Percentiles rank a stretch among this genome's conserved stretches.
These are phyloP conservation scores for Salvelinus fontinalis DNA, from an alignment of 2,113 vertebrate species.

Conservation along the genomic window DNA sequence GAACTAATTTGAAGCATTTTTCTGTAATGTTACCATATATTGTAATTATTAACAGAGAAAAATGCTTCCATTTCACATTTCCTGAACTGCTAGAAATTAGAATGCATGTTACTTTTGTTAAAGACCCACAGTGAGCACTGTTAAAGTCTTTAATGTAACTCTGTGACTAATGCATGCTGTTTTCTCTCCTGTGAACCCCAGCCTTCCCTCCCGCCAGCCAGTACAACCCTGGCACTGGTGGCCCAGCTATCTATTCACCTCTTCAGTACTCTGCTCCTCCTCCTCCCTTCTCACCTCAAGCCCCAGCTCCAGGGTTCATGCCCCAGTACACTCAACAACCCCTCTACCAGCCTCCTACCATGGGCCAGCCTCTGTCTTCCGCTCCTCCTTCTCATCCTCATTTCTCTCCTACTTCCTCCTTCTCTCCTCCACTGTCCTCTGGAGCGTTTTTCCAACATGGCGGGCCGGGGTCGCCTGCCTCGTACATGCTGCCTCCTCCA, in stretches of 20 bases:
- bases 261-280: slow-evolving; percentile 75
- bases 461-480: slow-evolving; percentile 88
- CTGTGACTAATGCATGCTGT: slow-evolving; percentile 56
- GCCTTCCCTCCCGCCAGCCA: slow-evolving; percentile 84
- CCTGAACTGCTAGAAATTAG: background rate
- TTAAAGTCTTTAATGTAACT: background rate
- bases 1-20: too few relatives aligned
- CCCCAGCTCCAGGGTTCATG: slow-evolving; percentile 62
- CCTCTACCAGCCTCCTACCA: slow-evolving; percentile 68
- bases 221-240: slow-evolving; percentile 83
- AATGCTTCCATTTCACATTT: background rate
- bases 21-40: too few relatives aligned
- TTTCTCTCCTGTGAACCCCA: slow-evolving; percentile 69
- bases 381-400: slow-evolving; percentile 56
- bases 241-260: slow-evolving; percentile 83
- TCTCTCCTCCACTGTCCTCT: slow-evolving; percentile 63
- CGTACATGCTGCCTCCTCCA: slow-evolving; percentile 81
- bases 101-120: slow-evolving; percentile 1
- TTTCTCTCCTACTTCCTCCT: slow-evolving; percentile 51
- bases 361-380: slow-evolving; percentile 55
- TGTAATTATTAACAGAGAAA: background rate
- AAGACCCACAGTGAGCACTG: background rate
- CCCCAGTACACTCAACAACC: slow-evolving; percentile 72
- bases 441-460: slow-evolving; percentile 89
- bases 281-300: slow-evolving; percentile 68